Evolutionary conservation across 2,888 invertebrate species (phyloP).

Genomic region (Lasioglossum leucozonium): DNA sequence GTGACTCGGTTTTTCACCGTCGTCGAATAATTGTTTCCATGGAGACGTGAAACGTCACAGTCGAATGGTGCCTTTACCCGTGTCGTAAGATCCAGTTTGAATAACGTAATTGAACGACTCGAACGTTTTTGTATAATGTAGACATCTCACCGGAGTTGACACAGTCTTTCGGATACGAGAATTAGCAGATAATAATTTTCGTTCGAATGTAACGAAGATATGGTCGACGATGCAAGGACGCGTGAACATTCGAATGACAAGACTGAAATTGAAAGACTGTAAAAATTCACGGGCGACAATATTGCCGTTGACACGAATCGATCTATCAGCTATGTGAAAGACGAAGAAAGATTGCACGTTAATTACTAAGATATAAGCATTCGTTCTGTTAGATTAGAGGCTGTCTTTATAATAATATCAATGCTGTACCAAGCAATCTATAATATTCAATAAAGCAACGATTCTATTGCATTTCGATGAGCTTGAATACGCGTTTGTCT

Average conservation of each 20-base stretch:
- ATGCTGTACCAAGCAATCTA: constrained; percentile 39
- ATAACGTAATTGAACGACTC: neutral
- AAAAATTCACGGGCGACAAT: neutral
- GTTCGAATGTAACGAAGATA: neutral
- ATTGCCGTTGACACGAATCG: neutral
- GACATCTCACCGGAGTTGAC: neutral
- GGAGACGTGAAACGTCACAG: neutral
- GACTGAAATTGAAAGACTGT: neutral
- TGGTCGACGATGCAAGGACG: neutral
- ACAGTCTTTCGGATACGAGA: neutral
- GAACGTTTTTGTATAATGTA: neutral
- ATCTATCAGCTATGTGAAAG: neutral
- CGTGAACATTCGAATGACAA: neutral
- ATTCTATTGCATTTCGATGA: constrained; percentile 34
- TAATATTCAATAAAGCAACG: constrained; percentile 46
- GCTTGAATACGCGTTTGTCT: constrained; percentile 25
- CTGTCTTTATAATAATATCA: constrained; percentile 37
- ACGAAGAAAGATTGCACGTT: neutral
- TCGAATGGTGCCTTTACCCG: neutral
- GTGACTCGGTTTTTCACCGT: constrained; percentile 7
- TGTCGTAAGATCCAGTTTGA: neutral
- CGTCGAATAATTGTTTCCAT: neutral
- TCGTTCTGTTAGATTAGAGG: constrained; percentile 23
- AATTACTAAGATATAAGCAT: constrained; percentile 12
- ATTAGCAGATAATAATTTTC: neutral